These are phyloP conservation scores for Ciconia nigra DNA, from an alignment of 2,797 vertebrate genomes.

Conservation along the genomic window DNA sequence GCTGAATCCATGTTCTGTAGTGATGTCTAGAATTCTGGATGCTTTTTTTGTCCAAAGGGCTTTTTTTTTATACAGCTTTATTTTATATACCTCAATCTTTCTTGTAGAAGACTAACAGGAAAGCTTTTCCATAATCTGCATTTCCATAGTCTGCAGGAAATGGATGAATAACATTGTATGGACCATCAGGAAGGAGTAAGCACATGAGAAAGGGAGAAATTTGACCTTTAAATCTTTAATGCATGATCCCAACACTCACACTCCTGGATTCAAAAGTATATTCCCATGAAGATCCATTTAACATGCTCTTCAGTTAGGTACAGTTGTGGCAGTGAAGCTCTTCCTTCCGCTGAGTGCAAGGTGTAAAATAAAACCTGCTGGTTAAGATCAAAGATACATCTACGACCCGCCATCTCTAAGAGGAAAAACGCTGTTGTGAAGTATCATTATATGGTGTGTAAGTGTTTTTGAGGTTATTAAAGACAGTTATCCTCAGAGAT, in stretches of 20 bases:
- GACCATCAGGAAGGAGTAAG: neutral
- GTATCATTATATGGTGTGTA: neutral
- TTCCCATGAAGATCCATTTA: neutral
- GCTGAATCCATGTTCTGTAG: neutral
- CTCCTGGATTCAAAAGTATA: neutral
- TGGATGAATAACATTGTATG: neutral
- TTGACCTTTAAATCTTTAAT: neutral
- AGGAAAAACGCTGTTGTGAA: neutral
- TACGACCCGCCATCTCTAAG: neutral
- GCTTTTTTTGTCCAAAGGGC: neutral
- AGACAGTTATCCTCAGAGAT: neutral
- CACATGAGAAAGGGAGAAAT: neutral
- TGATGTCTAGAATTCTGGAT: neutral
- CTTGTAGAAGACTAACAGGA: neutral
- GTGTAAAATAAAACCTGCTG: neutral
- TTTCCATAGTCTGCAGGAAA: neutral
- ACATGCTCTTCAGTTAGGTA: neutral
- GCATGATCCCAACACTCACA: neutral
- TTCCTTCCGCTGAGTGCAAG: neutral
- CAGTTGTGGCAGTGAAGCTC: neutral
- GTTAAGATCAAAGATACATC: neutral
- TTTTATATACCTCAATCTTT: neutral
- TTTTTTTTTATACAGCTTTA: neutral
- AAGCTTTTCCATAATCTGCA: neutral
- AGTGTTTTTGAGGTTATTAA: conserved; percentile 14